Percentiles rank a stretch among this genome's conserved stretches.
phyloP scores from a whole-genome alignment of 2,888 invertebrate species.

The Plagodis dolabraria region DNA sequence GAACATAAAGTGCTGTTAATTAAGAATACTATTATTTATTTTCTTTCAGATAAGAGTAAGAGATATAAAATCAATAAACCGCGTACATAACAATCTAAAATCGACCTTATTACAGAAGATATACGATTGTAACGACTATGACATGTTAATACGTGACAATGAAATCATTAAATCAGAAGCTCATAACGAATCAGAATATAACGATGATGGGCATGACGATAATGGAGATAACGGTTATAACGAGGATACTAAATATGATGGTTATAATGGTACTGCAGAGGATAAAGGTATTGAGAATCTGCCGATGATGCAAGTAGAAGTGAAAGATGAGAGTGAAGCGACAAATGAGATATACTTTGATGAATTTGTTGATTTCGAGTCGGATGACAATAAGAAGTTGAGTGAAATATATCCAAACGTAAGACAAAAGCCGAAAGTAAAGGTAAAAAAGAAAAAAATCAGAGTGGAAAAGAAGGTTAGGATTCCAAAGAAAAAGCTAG shows the following conservation, averaged over 20 bases:
- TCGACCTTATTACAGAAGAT: constrained; percentile 49
- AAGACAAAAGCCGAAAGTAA: constrained; percentile 38
- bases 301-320: constrained; percentile 44
- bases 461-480: constrained; percentile 34
- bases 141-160: constrained; percentile 47
- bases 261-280: constrained; percentile 6
- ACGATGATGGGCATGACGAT: constrained; percentile 5
- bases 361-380: constrained; percentile 58
- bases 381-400: constrained; percentile 58
- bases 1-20: background rate
- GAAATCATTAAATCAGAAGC: constrained; percentile 43
- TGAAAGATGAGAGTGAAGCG: constrained; percentile 52
- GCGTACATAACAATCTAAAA: constrained; percentile 46
- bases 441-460: constrained; percentile 40
- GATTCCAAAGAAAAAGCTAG: constrained; percentile 32
- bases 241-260: constrained; percentile 10
- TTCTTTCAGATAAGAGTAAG: constrained; percentile 59
- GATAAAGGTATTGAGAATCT: constrained; percentile 15
- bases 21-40: background rate
- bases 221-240: constrained; percentile 13
- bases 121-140: constrained; percentile 50
- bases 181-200: constrained; percentile 8
- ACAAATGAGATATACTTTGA: constrained; percentile 61
- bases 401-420: constrained; percentile 57
- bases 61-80: constrained; percentile 59